Evolutionary conservation across 2,113 vertebrate genomes (phyloP).

Genomic region (Sapayoa aenigma): DNA sequence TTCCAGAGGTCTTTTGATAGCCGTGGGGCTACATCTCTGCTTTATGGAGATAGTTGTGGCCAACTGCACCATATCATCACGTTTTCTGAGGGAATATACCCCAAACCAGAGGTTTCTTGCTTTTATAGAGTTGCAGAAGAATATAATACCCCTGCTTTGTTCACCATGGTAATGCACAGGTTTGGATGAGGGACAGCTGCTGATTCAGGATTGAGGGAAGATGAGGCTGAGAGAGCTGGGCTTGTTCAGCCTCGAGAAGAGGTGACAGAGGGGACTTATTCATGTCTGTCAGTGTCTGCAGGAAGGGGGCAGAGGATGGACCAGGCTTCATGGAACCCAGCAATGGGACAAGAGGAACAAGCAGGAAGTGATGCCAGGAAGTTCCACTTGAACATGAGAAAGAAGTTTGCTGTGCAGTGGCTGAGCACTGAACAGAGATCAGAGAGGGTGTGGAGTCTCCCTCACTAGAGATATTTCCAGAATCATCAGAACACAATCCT

Average conservation of each 20-base stretch:
- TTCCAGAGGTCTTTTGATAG: not conserved
- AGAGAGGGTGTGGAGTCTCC: not conserved
- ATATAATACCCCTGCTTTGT: not conserved
- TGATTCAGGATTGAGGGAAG: not conserved
- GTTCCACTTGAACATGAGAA: not conserved
- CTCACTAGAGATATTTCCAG: not conserved
- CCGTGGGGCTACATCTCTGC: no score
- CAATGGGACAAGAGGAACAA: fast-evolving
- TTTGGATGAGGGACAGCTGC: not conserved
- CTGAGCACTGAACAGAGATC: fast-evolving
- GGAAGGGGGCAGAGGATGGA: not conserved
- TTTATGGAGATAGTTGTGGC: not conserved
- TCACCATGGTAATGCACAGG: not conserved
- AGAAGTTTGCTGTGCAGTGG: not conserved
- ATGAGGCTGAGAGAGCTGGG: not conserved
- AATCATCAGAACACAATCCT: fast-evolving
- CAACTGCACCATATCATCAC: not conserved
- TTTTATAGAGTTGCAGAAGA: not conserved
- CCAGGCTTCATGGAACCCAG: not conserved
- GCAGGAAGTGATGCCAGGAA: not conserved
- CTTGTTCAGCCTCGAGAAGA: not conserved
- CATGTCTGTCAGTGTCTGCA: not conserved
- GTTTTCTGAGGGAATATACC: not conserved
- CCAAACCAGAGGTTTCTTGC: not conserved
- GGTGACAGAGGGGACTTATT: not conserved